A percentile compares a stretch with the other conserved stretches of the same genome.
These are phyloP conservation scores for Ochropleura leucogaster DNA, from an alignment of 2,888 invertebrate species.

Conservation along the genomic window DNA sequence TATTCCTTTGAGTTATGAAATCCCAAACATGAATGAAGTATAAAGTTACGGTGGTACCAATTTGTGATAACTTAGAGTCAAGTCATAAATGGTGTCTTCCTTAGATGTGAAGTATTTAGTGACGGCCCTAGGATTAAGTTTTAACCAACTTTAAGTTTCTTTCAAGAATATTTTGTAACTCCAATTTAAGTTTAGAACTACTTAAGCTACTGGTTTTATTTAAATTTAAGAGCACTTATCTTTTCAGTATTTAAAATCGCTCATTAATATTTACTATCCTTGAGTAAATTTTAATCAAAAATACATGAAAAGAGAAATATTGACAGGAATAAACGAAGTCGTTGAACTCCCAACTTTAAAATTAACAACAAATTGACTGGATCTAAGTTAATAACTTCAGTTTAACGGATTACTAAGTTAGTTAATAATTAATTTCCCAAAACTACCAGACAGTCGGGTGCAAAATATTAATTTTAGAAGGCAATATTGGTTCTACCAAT, in stretches of 20 bases:
- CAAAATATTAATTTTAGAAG: slow-evolving; percentile 74
- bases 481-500: slow-evolving; percentile 70
- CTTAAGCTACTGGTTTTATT: neutral
- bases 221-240: neutral
- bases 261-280: slow-evolving; percentile 1
- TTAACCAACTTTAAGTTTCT: neutral
- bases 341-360: slow-evolving; percentile 27
- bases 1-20: too few relatives aligned
- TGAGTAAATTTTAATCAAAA: slow-evolving; percentile 3
- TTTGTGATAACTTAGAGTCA: neutral
- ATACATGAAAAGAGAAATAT: slow-evolving; percentile 3
- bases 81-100: neutral
- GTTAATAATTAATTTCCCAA: slow-evolving; percentile 71
- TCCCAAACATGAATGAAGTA: neutral
- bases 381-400: slow-evolving; percentile 57
- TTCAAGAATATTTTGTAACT: neutral
- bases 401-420: slow-evolving; percentile 69
- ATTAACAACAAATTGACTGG: slow-evolving; percentile 46
- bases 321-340: slow-evolving; percentile 5
- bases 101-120: neutral
- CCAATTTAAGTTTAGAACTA: neutral
- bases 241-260: neutral
- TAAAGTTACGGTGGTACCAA: neutral
- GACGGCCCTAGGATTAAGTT: neutral
- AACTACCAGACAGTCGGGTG: slow-evolving; percentile 68